Percentiles rank a stretch among this genome's conserved stretches.
Conservation (phyloP, 35 echinoderm and acorn worm species). For the Eucidaris tribuloides region DNA sequence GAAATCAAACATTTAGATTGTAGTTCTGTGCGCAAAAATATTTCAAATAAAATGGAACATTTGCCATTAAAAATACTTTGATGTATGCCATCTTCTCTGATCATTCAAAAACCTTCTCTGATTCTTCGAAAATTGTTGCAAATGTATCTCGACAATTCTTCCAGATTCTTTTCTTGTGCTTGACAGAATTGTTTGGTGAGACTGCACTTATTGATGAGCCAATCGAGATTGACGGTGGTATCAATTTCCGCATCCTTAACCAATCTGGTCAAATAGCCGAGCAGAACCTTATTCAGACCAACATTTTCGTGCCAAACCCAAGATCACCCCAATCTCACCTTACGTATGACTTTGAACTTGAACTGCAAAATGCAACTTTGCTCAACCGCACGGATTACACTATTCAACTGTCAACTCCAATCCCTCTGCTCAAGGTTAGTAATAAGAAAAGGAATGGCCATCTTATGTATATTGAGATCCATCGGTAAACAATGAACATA, state of each 20-base stretch:
- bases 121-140: no score
- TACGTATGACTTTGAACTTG: background rate
- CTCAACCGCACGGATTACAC: background rate
- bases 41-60: no score
- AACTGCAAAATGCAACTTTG: background rate
- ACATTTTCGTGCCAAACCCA: background rate
- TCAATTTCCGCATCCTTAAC: background rate
- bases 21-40: no score
- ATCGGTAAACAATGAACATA: no score
- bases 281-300: conserved; percentile 26
- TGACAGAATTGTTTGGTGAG: conserved; percentile 13
- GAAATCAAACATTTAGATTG: no score
- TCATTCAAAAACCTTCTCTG: no score
- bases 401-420: background rate
- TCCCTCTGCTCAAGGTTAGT: conserved; percentile 14
- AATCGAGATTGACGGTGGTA: background rate
- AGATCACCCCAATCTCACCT: background rate
- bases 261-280: background rate
- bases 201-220: conserved; percentile 20
- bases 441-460: no score
- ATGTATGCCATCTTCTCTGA: no score
- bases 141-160: no score
- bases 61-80: no score
- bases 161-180: background rate
- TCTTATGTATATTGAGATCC: no score